Percentiles rank a stretch among this genome's conserved stretches.
Evolutionary conservation across 1,140 invertebrate genomes (phyloP).

Genomic region (Magallana ariakensis): DNA sequence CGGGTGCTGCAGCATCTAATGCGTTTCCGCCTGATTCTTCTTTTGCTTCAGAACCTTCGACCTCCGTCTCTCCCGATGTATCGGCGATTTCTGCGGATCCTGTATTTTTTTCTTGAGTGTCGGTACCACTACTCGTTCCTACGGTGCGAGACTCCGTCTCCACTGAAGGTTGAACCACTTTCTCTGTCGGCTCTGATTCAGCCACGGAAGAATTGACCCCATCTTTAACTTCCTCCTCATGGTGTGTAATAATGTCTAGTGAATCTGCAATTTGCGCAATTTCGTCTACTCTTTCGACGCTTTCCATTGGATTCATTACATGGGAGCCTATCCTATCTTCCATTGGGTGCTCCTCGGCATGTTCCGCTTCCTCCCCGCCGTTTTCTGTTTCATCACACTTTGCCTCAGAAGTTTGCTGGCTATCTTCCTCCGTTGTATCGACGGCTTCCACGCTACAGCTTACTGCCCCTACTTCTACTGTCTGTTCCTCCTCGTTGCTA

Average conservation of each 20-base stretch:
- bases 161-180: not conserved
- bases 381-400: not conserved
- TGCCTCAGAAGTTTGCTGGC: not conserved
- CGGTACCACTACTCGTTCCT: not conserved
- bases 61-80: not conserved
- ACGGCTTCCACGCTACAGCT: not conserved
- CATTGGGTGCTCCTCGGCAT: not conserved
- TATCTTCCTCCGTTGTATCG: not conserved
- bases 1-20: no score
- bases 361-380: not conserved
- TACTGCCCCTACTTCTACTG: not conserved
- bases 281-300: no score
- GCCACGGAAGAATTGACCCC: not conserved
- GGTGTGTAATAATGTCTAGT: not conserved
- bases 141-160: not conserved
- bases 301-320: no score
- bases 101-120: not conserved
- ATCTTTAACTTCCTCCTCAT: not conserved
- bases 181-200: not conserved
- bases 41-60: not conserved
- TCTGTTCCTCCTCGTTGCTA: not conserved
- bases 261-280: not conserved
- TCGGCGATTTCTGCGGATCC: not conserved
- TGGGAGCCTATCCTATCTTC: not conserved
- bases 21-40: not conserved